Percentiles rank a stretch among this genome's conserved stretches.
Conservation (phyloP, 2,888 invertebrate species). For the Steinernema scapterisci region DNA sequence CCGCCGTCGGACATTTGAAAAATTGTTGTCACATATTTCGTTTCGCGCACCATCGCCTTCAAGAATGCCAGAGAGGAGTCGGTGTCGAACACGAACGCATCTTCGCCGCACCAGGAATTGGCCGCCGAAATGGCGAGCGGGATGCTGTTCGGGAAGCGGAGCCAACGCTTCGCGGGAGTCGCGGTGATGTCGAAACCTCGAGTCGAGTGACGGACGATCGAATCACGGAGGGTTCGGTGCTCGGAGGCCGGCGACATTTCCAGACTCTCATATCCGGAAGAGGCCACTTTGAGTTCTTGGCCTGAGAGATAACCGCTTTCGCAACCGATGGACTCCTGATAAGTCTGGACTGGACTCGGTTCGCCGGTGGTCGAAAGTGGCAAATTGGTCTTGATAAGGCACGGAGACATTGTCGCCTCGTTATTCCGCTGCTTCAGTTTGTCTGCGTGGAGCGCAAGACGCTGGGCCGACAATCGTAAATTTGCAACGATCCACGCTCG, state of each 20-base stretch:
- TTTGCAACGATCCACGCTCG: conserved; percentile 9
- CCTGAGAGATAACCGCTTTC: conserved; percentile 11
- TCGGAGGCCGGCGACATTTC: conserved; percentile 23
- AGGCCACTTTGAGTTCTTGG: neutral
- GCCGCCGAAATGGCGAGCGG: conserved; percentile 40
- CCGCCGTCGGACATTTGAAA: conserved; percentile 56
- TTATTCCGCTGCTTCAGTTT: neutral
- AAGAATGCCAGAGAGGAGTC: conserved; percentile 31
- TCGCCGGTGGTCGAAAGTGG: neutral
- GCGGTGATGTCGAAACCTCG: conserved; percentile 10
- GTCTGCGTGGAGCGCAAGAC: neutral
- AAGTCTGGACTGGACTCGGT: conserved; percentile 4
- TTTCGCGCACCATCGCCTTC: conserved; percentile 49
- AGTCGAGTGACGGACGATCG: neutral
- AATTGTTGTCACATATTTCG: conserved; percentile 61
- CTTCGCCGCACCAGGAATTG: conserved; percentile 31
- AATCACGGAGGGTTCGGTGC: neutral
- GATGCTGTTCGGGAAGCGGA: conserved; percentile 34
- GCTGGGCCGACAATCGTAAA: neutral
- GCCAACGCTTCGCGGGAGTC: conserved; percentile 35
- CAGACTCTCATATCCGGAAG: neutral
- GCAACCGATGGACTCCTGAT: conserved; percentile 22
- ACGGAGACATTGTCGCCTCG: neutral
- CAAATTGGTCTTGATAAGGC: conserved; percentile 10
- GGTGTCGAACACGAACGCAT: conserved; percentile 5